Evolutionary conservation across 1,140 invertebrate species (phyloP), one percentile per base, ranked within the genome.

Genomic region (Brachionus koreanus): DNA sequence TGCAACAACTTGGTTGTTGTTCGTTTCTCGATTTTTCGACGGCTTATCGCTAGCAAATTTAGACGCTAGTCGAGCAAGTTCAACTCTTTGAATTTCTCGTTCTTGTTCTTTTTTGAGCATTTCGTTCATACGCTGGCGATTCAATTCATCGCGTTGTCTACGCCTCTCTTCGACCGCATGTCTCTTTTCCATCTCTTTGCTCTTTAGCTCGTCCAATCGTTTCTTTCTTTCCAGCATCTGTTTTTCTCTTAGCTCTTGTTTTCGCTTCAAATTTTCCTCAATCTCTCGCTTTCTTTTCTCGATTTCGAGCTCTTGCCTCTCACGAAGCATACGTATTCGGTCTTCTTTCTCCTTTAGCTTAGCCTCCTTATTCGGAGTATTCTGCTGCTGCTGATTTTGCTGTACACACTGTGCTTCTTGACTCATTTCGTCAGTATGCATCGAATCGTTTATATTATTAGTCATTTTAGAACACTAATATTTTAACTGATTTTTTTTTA

Each of bases 141-240:
- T 74, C 76, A 61, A 19, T 29, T 79, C 76, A 2, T 79, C 76
- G 10, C 61, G 76, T 25, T 79, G 76, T 39, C 19, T 57, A 5
- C 76, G 49, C 23, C 76, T 57, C 29, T 79, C 76, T 79, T 79
- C 76, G 3, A 79, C 76, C 5, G 46, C 49, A 6, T 57, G 33
- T 23, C 76, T 25, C 16, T 65, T 57, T 37, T 79, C 76, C 16
- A 42, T 79, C 39, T 79, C 76, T 29, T 61, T 57, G n/a, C 6
- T 61, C 57, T 79, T 79, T 10, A 79, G n/a, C 25, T 79, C 76
- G 25, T 79, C 76, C 12, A 79, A 61, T 25, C 76, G 76, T 49
- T 79, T 79, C 35, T 65, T 39, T 13, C 76, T 23, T n/a, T 79
- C 76, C 3, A 35, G 76, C 23, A 79, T 79, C 19, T 79, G 76